phyloP scores from a whole-genome alignment of 1,140 invertebrate genomes.

The Atopsyche davidsoni region DNA sequence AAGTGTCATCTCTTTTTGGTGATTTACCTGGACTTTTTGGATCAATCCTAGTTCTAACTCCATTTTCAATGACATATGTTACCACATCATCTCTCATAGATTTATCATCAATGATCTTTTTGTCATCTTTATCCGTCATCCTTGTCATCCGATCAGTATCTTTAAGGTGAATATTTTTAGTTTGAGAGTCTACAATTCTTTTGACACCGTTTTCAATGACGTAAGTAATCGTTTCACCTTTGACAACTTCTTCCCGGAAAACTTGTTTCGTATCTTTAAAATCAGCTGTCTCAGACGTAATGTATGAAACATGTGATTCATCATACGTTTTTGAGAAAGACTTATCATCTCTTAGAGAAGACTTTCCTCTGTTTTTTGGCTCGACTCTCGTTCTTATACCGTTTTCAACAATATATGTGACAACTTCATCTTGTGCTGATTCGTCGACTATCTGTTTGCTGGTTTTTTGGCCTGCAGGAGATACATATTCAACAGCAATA shows the following conservation, averaged over 20 bases:
- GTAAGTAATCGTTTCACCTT: not conserved
- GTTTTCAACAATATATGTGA: not conserved
- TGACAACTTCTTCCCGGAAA: not conserved
- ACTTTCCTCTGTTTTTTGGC: not conserved
- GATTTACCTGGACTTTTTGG: not conserved
- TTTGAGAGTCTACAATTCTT: conserved; percentile 4
- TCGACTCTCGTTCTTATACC: conserved; percentile 11
- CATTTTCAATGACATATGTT: conserved; percentile 17
- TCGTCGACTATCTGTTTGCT: not conserved
- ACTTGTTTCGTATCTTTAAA: conserved; percentile 4
- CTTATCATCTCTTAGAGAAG: not conserved
- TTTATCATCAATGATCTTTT: not conserved
- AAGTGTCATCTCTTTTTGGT: no score
- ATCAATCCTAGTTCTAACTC: conserved; percentile 6
- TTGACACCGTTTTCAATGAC: conserved; percentile 16
- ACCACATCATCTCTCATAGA: not conserved
- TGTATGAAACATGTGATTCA: not conserved
- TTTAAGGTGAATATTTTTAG: conserved; percentile 3
- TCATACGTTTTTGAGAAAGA: not conserved
- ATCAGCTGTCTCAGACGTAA: conserved; percentile 2
- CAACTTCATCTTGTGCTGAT: not conserved
- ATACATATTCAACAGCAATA: no score
- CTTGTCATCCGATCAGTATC: not conserved
- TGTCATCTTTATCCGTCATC: conserved; percentile 12
- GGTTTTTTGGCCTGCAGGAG: no score